Evolutionary conservation across 64 coral and sea anemone genomes (phyloP).

Genomic region (Catalaphyllia jardinei): DNA sequence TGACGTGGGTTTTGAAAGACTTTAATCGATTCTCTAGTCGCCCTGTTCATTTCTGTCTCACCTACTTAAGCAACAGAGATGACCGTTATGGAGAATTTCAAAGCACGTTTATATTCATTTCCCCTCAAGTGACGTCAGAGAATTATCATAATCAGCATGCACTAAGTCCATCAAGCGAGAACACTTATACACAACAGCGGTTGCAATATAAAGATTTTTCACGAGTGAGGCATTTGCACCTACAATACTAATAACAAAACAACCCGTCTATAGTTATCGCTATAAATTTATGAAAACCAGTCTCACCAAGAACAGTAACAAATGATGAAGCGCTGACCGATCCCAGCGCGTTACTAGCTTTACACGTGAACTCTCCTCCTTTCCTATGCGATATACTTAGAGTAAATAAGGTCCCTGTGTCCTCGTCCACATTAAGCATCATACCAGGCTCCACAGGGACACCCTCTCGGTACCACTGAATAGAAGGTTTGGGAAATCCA

Average conservation of each 20-base stretch:
- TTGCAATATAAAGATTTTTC: neutral
- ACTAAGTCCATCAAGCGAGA: neutral
- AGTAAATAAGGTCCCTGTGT: slow-evolving; percentile 10
- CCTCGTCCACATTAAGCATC: slow-evolving; percentile 35
- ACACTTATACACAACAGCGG: neutral
- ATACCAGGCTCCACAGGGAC: slow-evolving; percentile 15
- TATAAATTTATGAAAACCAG: neutral
- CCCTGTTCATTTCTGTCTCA: no score
- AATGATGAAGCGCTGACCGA: slow-evolving; percentile 23
- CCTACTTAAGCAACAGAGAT: no score
- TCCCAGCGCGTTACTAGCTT: slow-evolving; percentile 51
- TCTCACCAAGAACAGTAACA: slow-evolving; percentile 33
- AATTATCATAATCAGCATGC: no score
- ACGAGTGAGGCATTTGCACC: no score
- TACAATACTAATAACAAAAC: no score
- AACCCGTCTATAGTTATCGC: neutral
- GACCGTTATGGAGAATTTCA: no score
- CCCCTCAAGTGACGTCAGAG: no score
- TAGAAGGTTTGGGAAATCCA: slow-evolving; percentile 52
- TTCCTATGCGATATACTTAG: slow-evolving; percentile 37
- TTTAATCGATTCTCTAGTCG: no score
- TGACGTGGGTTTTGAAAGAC: no score
- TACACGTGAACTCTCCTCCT: slow-evolving; percentile 27
- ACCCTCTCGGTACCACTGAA: slow-evolving; percentile 37
- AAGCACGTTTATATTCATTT: no score